Evolutionary conservation across 64 coral and sea anemone species (phyloP).

Genomic region (Montipora efflorescens): DNA sequence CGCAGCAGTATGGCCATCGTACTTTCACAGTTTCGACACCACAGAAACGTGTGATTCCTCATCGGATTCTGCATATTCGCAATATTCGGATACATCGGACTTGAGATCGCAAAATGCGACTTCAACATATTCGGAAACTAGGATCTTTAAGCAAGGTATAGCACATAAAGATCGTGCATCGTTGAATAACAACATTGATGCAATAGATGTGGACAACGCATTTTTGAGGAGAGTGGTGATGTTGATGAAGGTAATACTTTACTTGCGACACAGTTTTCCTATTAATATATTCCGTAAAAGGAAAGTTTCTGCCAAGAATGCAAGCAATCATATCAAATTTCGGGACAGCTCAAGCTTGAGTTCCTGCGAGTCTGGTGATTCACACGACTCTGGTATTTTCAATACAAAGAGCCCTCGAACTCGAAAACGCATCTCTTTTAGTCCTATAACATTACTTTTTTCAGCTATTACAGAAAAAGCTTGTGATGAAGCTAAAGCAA

Average conservation of each 20-base stretch:
- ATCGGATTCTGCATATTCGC: slow-evolving; percentile 81
- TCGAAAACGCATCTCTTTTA: slow-evolving; percentile 88
- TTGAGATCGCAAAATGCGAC: slow-evolving; percentile 78
- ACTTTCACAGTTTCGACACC: neutral
- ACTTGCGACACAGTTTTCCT: slow-evolving; percentile 73
- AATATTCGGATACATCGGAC: slow-evolving; percentile 74
- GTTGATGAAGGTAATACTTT: slow-evolving; percentile 92
- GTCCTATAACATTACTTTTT: slow-evolving; percentile 80
- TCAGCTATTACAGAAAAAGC: slow-evolving; percentile 86
- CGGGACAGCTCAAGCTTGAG: slow-evolving; percentile 38
- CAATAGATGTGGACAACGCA: slow-evolving; percentile 69
- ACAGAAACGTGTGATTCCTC: slow-evolving; percentile 54
- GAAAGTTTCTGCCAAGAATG: slow-evolving; percentile 4
- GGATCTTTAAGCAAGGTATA: slow-evolving; percentile 65
- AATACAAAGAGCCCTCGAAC: slow-evolving; percentile 10
- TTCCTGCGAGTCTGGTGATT: slow-evolving; percentile 41
- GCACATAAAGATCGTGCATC: neutral
- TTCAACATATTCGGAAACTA: slow-evolving; percentile 80
- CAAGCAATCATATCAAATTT: slow-evolving; percentile 16
- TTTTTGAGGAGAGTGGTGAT: slow-evolving; percentile 87
- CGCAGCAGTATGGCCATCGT: slow-evolving; percentile 28
- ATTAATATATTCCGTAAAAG: slow-evolving; percentile 22
- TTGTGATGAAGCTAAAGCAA: slow-evolving; percentile 67
- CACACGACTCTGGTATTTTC: slow-evolving; percentile 24
- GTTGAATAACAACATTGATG: slow-evolving; percentile 23